phyloP scores from a whole-genome alignment of 2,113 vertebrate genomes.

The Hymenochirus boettgeri region DNA sequence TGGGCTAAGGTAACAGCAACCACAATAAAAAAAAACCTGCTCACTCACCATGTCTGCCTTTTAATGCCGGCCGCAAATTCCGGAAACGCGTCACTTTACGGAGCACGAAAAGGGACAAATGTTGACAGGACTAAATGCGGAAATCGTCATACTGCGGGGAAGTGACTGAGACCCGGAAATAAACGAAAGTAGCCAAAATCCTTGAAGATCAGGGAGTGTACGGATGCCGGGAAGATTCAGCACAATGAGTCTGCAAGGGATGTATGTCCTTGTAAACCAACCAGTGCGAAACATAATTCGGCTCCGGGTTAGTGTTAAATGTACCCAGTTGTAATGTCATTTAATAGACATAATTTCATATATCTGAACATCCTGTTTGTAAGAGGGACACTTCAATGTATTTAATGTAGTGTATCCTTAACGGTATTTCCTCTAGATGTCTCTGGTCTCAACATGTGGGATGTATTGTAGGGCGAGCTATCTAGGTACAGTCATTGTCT shows the following conservation, averaged over 20 bases:
- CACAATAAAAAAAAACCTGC: not conserved
- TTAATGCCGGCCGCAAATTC: not conserved
- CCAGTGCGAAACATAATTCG: not conserved
- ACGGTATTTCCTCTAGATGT: too few relatives aligned
- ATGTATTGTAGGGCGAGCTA: too few relatives aligned
- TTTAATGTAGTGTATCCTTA: too few relatives aligned
- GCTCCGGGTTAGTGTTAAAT: conserved; percentile 6
- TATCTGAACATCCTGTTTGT: too few relatives aligned
- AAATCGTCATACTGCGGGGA: not conserved
- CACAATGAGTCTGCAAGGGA: conserved; percentile 25
- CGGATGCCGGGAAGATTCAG: not conserved
- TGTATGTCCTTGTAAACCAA: conserved; percentile 32
- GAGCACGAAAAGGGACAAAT: conserved; percentile 1
- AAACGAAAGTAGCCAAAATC: not conserved
- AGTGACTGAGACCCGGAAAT: not conserved
- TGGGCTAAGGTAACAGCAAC: too few relatives aligned
- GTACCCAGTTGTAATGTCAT: too few relatives aligned
- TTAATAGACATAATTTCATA: too few relatives aligned
- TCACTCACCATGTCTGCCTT: conserved; percentile 50
- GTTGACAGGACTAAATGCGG: not conserved
- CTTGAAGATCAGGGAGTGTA: too few relatives aligned
- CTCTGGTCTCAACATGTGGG: too few relatives aligned
- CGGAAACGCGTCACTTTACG: conserved; percentile 43
- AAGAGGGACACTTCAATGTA: too few relatives aligned
- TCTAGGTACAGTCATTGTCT: too few relatives aligned